Evolutionary conservation across 2,888 invertebrate species (phyloP).

Genomic region (Orthosia gracilis): DNA sequence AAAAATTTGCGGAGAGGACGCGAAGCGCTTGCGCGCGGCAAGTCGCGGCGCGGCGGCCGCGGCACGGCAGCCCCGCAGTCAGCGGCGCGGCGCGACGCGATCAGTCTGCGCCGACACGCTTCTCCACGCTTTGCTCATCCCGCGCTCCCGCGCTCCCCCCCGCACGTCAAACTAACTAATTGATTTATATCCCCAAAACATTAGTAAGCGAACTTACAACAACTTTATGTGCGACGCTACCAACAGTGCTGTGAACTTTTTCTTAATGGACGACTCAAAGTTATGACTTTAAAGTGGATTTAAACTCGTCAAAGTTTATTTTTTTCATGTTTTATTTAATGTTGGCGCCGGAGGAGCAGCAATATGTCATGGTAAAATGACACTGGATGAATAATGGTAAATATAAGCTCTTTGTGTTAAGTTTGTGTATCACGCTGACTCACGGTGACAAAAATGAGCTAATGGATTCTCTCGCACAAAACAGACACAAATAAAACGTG

Average conservation of each 20-base stretch:
- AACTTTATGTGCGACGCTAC: constrained; percentile 70
- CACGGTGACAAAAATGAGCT: constrained; percentile 65
- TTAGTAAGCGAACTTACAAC: constrained; percentile 73
- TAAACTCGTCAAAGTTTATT: constrained; percentile 62
- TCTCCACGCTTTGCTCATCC: constrained; percentile 64
- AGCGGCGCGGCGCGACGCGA: constrained; percentile 69
- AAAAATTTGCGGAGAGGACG: constrained; percentile 84
- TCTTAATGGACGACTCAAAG: constrained; percentile 46
- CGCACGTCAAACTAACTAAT: constrained; percentile 85
- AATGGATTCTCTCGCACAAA: constrained; percentile 65
- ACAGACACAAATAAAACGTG: constrained; percentile 59
- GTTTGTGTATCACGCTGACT: constrained; percentile 52
- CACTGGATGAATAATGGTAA: constrained; percentile 85
- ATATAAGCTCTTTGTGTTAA: constrained; percentile 78
- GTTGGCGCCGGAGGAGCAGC: constrained; percentile 48
- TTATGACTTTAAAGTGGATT: constrained; percentile 65
- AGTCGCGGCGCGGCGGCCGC: constrained; percentile 66
- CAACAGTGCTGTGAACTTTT: constrained; percentile 71
- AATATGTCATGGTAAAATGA: constrained; percentile 78
- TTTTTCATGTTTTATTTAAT: constrained; percentile 57
- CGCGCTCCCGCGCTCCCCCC: constrained; percentile 69
- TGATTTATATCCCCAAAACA: constrained; percentile 84
- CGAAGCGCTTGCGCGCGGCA: constrained; percentile 77
- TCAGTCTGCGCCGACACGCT: constrained; percentile 63
- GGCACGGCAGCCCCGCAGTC: constrained; percentile 73